Evolutionary conservation across 2,113 vertebrate genomes (phyloP), one percentile per base, ranked within the genome.

Genomic region (Glaucidium brasilianum): DNA sequence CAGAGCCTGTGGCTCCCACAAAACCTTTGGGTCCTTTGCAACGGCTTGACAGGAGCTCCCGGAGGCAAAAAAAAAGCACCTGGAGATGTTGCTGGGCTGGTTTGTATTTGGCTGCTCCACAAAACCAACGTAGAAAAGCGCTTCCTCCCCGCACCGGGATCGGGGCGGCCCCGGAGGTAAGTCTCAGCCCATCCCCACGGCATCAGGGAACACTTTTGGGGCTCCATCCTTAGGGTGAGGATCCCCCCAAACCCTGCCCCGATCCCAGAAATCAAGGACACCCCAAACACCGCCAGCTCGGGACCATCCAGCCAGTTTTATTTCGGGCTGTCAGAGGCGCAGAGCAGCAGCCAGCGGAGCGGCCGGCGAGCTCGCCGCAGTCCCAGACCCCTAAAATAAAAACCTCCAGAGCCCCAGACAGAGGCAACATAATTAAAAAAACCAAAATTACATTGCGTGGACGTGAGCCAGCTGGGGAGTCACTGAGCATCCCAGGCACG

Each of bases 311-410:
- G 35, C 35, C 30, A 11, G 26, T 53, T 89, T 89, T 32, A 62
- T 80, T 78, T 27, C 2, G 10, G 66, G 15, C 3, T 23, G 0
- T 47, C 10, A 8, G 2, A 34, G 55, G 47, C 5, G 19, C 4
- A 3, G 26, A 62, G 86, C n/a, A 12, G 56, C 63, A 10, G 21
- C 10, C 7, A 20, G 55, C 11, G 4, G 60, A 39, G 56, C 8
- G 3, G 18, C 41, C 2, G 20, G 52, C 27, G 10, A 12, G 6
- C 37, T 35, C 7, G 1, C 53, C 2, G 1, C 14, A 2, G 8
- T 35, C 39, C 73, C 35, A 37, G 43, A 22, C 29, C 60, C 49
- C 25, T 7, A 9, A 47, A 62, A 12, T n/a, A n/a, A 6, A 37
- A 26, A n/a, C 56, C 15, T 49, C 39, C 0, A 2, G 76, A 60